phyloP scores from a whole-genome alignment of 2,888 invertebrate species.

The Sipha maydis region DNA sequence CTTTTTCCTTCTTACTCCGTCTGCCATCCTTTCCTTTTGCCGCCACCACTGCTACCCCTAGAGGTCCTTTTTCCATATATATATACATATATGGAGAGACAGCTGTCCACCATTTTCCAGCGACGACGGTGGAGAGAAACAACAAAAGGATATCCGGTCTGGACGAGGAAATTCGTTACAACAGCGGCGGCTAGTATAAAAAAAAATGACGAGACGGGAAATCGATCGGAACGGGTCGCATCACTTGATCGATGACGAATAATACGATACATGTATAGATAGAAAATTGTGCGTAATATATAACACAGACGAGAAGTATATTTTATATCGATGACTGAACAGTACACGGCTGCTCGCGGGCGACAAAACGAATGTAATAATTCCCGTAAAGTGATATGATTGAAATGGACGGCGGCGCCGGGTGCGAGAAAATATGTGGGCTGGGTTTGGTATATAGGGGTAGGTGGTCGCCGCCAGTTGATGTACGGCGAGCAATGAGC shows the following conservation, averaged over 20 bases:
- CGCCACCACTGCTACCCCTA: neutral
- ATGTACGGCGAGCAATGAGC: conserved; percentile 59
- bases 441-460: neutral
- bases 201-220: neutral
- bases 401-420: conserved; percentile 8
- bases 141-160: conserved; percentile 42
- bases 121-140: conserved; percentile 10
- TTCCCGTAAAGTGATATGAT: conserved; percentile 60
- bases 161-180: conserved; percentile 38
- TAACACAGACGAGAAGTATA: neutral
- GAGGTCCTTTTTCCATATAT: neutral
- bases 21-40: neutral
- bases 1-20: neutral
- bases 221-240: conserved; percentile 37
- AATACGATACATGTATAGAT: conserved; percentile 48
- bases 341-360: neutral
- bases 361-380: conserved; percentile 58
- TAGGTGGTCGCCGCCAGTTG: conserved; percentile 21
- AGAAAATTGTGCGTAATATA: neutral
- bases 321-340: neutral
- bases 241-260: conserved; percentile 48
- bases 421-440: conserved; percentile 2
- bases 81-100: conserved; percentile 28
- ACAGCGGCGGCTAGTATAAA: neutral
- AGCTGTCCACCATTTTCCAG: conserved; percentile 49